phyloP scores from a whole-genome alignment of 2,888 invertebrate genomes.

The Chrysotoxum bicinctum region DNA sequence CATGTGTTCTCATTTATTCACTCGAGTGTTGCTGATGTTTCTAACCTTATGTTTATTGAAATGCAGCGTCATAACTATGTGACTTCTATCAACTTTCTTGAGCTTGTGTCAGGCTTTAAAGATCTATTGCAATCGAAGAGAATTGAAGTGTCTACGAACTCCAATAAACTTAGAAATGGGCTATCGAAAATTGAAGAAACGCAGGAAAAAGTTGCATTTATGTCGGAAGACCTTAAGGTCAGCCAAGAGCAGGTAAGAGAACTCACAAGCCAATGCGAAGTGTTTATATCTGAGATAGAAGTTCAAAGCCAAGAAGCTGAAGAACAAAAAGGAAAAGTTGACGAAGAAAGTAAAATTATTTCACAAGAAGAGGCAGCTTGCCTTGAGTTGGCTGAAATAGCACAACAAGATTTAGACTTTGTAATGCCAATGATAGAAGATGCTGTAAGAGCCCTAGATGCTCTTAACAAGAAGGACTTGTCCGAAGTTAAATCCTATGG shows the following conservation, averaged over 20 bases:
- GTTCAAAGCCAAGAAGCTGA: constrained; percentile 92
- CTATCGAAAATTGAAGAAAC: constrained; percentile 94
- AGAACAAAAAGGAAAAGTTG: constrained; percentile 89
- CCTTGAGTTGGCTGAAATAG: constrained; percentile 90
- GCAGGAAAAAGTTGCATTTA: constrained; percentile 89
- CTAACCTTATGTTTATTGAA: constrained; percentile 88
- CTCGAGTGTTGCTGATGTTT: constrained; percentile 89
- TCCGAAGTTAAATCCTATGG: constrained; percentile 95
- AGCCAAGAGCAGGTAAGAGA: constrained; percentile 88
- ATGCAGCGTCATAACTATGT: constrained; percentile 93
- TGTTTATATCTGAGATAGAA: constrained; percentile 91
- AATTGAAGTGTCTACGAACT: constrained; percentile 86
- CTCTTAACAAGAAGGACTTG: constrained; percentile 92
- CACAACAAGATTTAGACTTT: constrained; percentile 90
- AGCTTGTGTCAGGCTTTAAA: constrained; percentile 92
- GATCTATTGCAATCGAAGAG: constrained; percentile 88
- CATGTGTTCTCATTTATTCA: constrained; percentile 91
- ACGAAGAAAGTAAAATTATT: constrained; percentile 88
- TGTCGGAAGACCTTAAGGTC: constrained; percentile 91
- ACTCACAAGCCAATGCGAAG: constrained; percentile 92
- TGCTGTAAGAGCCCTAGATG: constrained; percentile 89
- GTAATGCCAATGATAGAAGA: constrained; percentile 94
- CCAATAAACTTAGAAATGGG: constrained; percentile 91
- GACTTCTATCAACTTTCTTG: constrained; percentile 93
- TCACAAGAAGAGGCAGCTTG: constrained; percentile 91